Percentiles rank a stretch among this genome's conserved stretches.
Evolutionary conservation across 2,797 vertebrate genomes (phyloP).

Genomic region (Etheostoma nigrum): DNA sequence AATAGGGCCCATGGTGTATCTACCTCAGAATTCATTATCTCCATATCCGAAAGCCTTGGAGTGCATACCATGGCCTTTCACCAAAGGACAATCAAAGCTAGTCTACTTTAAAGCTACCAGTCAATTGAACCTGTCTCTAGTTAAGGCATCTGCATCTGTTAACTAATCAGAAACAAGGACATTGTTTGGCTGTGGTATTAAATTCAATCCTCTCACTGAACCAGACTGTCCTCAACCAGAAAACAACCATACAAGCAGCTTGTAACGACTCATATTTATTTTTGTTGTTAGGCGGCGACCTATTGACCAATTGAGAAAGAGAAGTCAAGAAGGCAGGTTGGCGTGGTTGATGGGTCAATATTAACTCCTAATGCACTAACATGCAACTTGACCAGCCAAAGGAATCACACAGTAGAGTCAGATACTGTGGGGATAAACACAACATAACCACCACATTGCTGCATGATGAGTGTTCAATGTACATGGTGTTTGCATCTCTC

Average conservation of each 20-base stretch:
- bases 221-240: neutral
- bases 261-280: too few relatives aligned
- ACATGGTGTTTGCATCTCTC: constrained; percentile 68
- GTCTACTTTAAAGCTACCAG: neutral
- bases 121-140: neutral
- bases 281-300: too few relatives aligned
- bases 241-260: too few relatives aligned
- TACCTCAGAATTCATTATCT: constrained; percentile 23
- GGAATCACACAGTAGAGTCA: constrained; percentile 42
- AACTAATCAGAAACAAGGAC: neutral
- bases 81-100: constrained; percentile 17
- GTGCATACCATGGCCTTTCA: constrained; percentile 43
- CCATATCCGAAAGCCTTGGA: constrained; percentile 6
- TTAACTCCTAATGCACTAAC: neutral
- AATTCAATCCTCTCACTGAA: constrained; percentile 10
- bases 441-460: constrained; percentile 90
- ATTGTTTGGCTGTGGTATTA: constrained; percentile 31
- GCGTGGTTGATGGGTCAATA: too few relatives aligned
- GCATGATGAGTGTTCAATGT: constrained; percentile 91
- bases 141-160: constrained; percentile 1
- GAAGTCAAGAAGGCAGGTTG: too few relatives aligned
- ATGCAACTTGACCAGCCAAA: neutral
- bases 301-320: too few relatives aligned
- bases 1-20: constrained; percentile 9
- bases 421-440: constrained; percentile 84